phyloP scores from a whole-genome alignment of 2,888 invertebrate species.

The Drosophila ustulata region DNA sequence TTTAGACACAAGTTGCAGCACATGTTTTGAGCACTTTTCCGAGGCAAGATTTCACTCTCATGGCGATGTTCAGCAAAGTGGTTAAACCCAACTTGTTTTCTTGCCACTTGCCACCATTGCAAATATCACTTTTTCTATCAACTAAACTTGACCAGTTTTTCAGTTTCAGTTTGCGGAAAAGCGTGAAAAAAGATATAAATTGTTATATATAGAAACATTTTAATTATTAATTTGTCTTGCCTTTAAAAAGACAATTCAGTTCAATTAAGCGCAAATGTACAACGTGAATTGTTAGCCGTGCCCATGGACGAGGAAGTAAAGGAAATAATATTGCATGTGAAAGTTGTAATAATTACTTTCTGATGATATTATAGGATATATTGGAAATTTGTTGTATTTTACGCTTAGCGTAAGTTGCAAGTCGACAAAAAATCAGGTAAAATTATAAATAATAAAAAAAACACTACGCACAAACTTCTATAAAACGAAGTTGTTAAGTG shows the following conservation, averaged over 20 bases:
- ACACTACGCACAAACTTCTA: background rate
- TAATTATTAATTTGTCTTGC: constrained; percentile 46
- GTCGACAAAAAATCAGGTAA: background rate
- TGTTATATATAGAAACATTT: constrained; percentile 23
- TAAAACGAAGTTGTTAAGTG: background rate
- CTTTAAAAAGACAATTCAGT: constrained; percentile 9
- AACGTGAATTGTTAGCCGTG: constrained; percentile 7
- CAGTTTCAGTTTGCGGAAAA: constrained; percentile 70
- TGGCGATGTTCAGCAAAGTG: constrained; percentile 47
- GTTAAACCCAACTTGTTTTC: constrained; percentile 55
- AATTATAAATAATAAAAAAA: background rate
- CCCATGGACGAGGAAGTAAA: constrained; percentile 34
- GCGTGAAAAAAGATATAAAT: constrained; percentile 9
- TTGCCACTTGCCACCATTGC: constrained; percentile 52
- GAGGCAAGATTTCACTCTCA: constrained; percentile 69
- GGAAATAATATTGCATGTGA: constrained; percentile 28
- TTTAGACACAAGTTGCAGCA: constrained; percentile 56
- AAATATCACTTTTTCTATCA: constrained; percentile 49
- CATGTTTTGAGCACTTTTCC: constrained; percentile 72
- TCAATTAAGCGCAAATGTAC: constrained; percentile 21
- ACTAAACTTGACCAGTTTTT: constrained; percentile 63
- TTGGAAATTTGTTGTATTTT: background rate
- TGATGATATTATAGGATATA: background rate
- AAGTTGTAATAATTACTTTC: constrained; percentile 21
- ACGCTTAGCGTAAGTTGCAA: background rate